Evolutionary conservation across 2,797 vertebrate genomes (phyloP).

Genomic region (Florisuga fusca): DNA sequence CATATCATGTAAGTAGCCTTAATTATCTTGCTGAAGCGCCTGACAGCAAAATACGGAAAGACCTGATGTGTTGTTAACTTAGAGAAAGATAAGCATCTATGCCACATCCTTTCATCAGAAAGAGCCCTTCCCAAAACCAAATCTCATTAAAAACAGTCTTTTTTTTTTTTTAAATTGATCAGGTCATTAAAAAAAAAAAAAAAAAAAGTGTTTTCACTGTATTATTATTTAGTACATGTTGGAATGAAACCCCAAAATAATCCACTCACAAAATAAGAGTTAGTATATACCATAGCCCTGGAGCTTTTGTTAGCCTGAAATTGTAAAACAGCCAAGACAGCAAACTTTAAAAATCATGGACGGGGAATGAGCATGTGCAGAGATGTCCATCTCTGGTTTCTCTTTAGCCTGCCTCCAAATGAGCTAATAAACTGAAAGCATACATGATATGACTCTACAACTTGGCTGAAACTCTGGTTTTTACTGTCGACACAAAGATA

Average conservation of each 20-base stretch:
- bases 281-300: background rate
- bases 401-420: conserved; percentile 57
- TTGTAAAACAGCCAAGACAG: conserved; percentile 43
- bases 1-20: background rate
- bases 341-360: conserved; percentile 55
- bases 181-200: background rate
- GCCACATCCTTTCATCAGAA: background rate
- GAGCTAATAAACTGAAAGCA: conserved; percentile 72
- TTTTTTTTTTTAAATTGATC: background rate
- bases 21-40: background rate
- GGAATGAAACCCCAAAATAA: background rate
- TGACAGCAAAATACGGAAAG: background rate
- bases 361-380: conserved; percentile 63
- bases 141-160: background rate
- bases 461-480: conserved; percentile 52
- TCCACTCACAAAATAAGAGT: background rate
- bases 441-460: conserved; percentile 53
- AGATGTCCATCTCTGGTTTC: conserved; percentile 67
- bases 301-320: conserved; percentile 55
- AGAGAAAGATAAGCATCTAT: background rate
- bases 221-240: background rate
- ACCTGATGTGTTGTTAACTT: background rate
- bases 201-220: background rate
- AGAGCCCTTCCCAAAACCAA: background rate
- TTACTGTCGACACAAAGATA: conserved; percentile 40